phyloP scores from a whole-genome alignment of 1,140 invertebrate genomes.

The Apis dorsata region DNA sequence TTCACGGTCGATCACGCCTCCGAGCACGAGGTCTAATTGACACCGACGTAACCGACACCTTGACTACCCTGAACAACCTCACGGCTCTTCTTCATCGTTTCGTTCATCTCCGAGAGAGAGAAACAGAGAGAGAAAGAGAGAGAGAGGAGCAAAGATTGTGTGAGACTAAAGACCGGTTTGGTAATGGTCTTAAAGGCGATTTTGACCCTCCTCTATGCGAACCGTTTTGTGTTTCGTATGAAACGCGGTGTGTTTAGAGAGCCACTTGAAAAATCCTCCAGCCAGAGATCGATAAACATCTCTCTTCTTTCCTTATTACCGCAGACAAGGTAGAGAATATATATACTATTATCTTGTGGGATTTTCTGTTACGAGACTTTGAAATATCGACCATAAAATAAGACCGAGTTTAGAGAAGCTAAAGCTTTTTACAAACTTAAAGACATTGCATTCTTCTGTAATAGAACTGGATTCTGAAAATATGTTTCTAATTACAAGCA shows the following conservation, averaged over 20 bases:
- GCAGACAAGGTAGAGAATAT: neutral
- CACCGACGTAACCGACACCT: conserved; percentile 63
- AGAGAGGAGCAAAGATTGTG: conserved; percentile 33
- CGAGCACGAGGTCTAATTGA: conserved; percentile 58
- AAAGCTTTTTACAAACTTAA: no score
- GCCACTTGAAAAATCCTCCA: neutral
- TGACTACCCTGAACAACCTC: conserved; percentile 51
- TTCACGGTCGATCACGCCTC: conserved; percentile 64
- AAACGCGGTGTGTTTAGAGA: conserved; percentile 10
- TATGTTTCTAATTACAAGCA: no score
- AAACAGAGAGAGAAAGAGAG: no score
- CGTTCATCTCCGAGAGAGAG: conserved; percentile 22
- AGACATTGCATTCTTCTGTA: no score
- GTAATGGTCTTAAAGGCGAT: conserved; percentile 56
- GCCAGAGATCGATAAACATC: neutral
- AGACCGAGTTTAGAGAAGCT: no score
- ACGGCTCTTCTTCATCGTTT: conserved; percentile 41
- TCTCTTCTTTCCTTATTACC: neutral
- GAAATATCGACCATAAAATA: neutral
- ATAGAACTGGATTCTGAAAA: no score
- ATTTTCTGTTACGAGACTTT: no score
- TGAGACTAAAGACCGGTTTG: conserved; percentile 65
- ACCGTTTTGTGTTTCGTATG: conserved; percentile 22
- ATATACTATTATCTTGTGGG: no score
- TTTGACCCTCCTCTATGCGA: conserved; percentile 38